Conservation (phyloP, 2,797 vertebrate genomes). For the Sebastes trivittatus region DNA sequence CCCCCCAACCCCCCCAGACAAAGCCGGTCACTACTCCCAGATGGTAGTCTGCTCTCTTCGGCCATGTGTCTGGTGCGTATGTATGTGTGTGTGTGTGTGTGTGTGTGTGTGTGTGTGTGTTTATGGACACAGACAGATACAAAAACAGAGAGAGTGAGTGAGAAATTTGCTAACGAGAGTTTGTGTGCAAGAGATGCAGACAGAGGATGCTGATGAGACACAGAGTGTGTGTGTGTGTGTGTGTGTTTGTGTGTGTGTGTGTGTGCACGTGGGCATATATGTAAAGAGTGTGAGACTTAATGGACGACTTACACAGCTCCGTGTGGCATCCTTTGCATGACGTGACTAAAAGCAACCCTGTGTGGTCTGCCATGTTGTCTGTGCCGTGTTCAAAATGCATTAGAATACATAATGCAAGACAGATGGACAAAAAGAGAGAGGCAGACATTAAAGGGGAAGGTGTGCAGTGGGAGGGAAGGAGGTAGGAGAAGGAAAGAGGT, state of each 20-base stretch:
- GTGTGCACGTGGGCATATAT: not conserved
- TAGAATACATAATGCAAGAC: conserved; percentile 50
- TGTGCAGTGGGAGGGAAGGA: not conserved
- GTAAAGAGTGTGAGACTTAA: conserved; percentile 24
- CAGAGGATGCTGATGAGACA: conserved; percentile 28
- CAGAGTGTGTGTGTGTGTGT: not conserved
- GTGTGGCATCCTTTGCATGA: conserved; percentile 24
- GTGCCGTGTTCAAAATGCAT: conserved; percentile 44
- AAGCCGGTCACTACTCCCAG: conserved; percentile 82
- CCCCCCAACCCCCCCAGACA: conserved; percentile 66
- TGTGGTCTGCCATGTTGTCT: conserved; percentile 19
- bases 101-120: conserved; percentile 44
- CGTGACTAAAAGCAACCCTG: conserved; percentile 32
- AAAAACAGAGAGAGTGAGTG: conserved; percentile 52
- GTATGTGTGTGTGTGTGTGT: conserved; percentile 56
- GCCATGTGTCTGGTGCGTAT: conserved; percentile 76
- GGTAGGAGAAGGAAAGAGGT: conserved; percentile 1
- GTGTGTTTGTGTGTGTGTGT: not conserved
- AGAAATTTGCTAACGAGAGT: conserved; percentile 57
- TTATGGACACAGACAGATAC: conserved; percentile 56
- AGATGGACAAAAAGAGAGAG: conserved; percentile 25
- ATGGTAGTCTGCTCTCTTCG: conserved; percentile 82
- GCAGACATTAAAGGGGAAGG: not conserved
- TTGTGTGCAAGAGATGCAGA: conserved; percentile 20
- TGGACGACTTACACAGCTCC: conserved; percentile 2